Conservation (phyloP, 2,797 vertebrate genomes). For the Epinephelus coioides region DNA sequence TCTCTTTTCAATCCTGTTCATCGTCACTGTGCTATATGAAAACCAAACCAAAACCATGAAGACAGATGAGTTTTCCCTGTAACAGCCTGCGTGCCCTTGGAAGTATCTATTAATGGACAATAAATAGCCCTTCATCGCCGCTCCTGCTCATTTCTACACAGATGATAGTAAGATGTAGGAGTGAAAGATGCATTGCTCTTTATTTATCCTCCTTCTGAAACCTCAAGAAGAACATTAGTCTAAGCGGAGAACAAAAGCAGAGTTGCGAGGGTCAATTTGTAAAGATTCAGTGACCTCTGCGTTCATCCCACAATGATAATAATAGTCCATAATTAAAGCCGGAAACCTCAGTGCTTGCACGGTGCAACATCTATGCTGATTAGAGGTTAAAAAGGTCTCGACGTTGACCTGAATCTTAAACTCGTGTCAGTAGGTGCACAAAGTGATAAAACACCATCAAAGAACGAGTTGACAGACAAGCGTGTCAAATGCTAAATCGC, state of each 20-base stretch:
- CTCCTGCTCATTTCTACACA: constrained; percentile 13
- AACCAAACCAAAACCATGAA: constrained; percentile 45
- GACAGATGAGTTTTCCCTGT: constrained; percentile 34
- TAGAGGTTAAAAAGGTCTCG: constrained; percentile 73
- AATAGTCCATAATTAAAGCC: constrained; percentile 76
- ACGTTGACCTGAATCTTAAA: constrained; percentile 71
- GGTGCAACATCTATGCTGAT: constrained; percentile 67
- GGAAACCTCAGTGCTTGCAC: constrained; percentile 47
- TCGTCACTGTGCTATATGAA: constrained; percentile 55
- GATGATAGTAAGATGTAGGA: constrained; percentile 5
- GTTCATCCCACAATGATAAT: constrained; percentile 70
- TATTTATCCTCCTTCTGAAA: background rate
- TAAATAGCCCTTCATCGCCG: constrained; percentile 28
- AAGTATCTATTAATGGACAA: constrained; percentile 46
- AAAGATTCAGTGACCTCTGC: constrained; percentile 70
- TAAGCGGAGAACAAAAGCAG: constrained; percentile 35
- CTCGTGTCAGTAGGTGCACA: constrained; percentile 36
- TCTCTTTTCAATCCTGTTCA: constrained; percentile 58
- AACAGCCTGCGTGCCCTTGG: constrained; percentile 35
- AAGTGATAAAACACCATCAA: constrained; percentile 56
- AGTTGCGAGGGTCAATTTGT: constrained; percentile 56
- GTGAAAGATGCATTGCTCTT: constrained; percentile 11
- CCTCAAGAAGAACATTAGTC: constrained; percentile 23
- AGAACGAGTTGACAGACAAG: constrained; percentile 54
- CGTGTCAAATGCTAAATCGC: constrained; percentile 52